Conservation (phyloP, 1,140 invertebrate species). For the Sweltsa coloradensis region DNA sequence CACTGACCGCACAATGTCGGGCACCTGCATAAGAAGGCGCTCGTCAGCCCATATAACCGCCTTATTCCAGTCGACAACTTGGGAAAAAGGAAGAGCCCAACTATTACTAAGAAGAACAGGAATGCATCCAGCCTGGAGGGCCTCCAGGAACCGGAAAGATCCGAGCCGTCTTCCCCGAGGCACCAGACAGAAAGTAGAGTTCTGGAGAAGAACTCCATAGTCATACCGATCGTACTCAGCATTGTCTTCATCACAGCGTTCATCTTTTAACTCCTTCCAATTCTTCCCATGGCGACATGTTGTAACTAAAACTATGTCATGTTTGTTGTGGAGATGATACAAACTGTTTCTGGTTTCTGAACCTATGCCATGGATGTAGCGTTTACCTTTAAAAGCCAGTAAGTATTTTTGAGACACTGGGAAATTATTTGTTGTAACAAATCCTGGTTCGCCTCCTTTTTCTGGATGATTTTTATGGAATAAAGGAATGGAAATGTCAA, state of each 20-base stretch:
- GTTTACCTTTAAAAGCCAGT: conserved; percentile 91
- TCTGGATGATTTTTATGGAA: conserved; percentile 92
- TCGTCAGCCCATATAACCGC: conserved; percentile 91
- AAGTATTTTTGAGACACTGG: conserved; percentile 80
- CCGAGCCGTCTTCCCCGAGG: conserved; percentile 91
- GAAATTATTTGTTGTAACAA: conserved; percentile 68
- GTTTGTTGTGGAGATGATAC: conserved; percentile 92
- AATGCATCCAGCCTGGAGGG: conserved; percentile 88
- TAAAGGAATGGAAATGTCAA: conserved; percentile 94
- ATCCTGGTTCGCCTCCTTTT: conserved; percentile 71
- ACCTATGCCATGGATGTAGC: conserved; percentile 97
- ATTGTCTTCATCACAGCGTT: conserved; percentile 93
- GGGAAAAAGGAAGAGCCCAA: conserved; percentile 93
- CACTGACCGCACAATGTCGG: conserved; percentile 81
- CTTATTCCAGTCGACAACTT: conserved; percentile 93
- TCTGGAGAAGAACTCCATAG: conserved; percentile 86
- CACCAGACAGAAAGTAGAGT: conserved; percentile 98
- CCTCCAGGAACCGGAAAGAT: conserved; percentile 91
- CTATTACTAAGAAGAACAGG: conserved; percentile 94
- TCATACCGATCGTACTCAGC: conserved; percentile 96
- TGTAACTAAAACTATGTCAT: conserved; percentile 90
- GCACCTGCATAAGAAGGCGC: conserved; percentile 82
- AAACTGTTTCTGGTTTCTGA: conserved; percentile 95
- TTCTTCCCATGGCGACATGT: conserved; percentile 97
- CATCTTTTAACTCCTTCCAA: conserved; percentile 93